phyloP scores from a whole-genome alignment of 2,113 vertebrate species.

The Arenaria interpres region DNA sequence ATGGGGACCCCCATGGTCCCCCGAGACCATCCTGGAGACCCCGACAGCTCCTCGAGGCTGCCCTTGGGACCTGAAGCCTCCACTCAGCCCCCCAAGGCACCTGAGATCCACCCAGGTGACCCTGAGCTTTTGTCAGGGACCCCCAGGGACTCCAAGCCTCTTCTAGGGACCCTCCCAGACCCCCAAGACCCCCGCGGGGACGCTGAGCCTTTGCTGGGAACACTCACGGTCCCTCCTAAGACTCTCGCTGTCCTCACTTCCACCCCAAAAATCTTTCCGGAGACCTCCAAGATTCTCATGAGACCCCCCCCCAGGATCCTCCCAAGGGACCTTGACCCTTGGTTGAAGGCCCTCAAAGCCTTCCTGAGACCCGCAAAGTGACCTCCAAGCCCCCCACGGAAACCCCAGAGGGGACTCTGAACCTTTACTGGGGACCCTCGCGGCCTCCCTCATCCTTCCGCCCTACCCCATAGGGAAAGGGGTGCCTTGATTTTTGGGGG shows the following conservation, averaged over 20 bases:
- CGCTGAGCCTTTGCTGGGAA: too few relatives aligned
- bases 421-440: accelerated
- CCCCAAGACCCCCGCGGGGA: not conserved
- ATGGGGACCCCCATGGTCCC: not conserved
- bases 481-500: too few relatives aligned
- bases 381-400: not conserved
- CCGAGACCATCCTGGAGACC: not conserved
- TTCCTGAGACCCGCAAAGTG: not conserved
- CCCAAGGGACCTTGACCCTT: not conserved
- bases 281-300: too few relatives aligned
- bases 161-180: not conserved
- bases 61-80: not conserved
- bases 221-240: not conserved
- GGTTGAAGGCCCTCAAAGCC: not conserved
- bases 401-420: accelerated
- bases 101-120: not conserved
- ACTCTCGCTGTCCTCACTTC: not conserved
- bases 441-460: too few relatives aligned
- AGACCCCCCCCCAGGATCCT: not conserved
- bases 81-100: accelerated
- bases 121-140: not conserved
- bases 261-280: too few relatives aligned
- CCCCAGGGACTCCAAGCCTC: not conserved
- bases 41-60: not conserved
- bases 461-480: too few relatives aligned